A percentile compares a stretch with the other conserved stretches of the same genome.
phyloP scores from a whole-genome alignment of 1,140 invertebrate species.

The Ctenoplectra terminalis region DNA sequence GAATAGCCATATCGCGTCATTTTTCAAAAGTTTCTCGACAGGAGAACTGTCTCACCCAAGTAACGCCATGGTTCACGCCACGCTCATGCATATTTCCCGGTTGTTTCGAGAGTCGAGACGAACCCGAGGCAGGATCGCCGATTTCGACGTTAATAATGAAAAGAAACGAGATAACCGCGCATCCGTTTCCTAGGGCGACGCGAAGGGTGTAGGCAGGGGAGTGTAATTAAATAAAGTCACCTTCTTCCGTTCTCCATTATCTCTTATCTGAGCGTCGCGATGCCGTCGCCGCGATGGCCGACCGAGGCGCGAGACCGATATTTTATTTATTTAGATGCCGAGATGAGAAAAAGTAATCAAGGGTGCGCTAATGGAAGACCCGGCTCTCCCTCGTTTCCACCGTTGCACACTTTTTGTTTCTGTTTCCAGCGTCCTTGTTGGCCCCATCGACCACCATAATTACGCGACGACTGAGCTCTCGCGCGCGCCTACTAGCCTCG shows the following conservation, averaged over 20 bases:
- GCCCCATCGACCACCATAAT: constrained; percentile 77
- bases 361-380: constrained; percentile 81
- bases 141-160: constrained; percentile 49
- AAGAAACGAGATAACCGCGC: constrained; percentile 31
- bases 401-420: constrained; percentile 76
- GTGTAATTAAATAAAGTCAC: constrained; percentile 80
- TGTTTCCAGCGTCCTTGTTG: constrained; percentile 38
- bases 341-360: constrained; percentile 83
- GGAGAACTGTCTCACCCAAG: neutral
- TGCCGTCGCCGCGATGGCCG: constrained; percentile 68
- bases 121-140: neutral
- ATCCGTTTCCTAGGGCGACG: constrained; percentile 41
- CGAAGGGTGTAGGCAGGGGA: neutral
- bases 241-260: constrained; percentile 78
- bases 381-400: constrained; percentile 67
- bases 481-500: constrained; percentile 54
- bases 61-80: neutral
- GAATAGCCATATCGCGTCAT: neutral
- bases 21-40: neutral
- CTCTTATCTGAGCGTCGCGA: constrained; percentile 77
- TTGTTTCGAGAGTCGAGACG: neutral
- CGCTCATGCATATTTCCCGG: constrained; percentile 6
- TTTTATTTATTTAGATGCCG: constrained; percentile 83
- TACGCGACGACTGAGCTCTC: constrained; percentile 72
- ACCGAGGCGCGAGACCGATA: constrained; percentile 76